Evolutionary conservation across 2,888 invertebrate species (phyloP).

Genomic region (Harmothoe impar): DNA sequence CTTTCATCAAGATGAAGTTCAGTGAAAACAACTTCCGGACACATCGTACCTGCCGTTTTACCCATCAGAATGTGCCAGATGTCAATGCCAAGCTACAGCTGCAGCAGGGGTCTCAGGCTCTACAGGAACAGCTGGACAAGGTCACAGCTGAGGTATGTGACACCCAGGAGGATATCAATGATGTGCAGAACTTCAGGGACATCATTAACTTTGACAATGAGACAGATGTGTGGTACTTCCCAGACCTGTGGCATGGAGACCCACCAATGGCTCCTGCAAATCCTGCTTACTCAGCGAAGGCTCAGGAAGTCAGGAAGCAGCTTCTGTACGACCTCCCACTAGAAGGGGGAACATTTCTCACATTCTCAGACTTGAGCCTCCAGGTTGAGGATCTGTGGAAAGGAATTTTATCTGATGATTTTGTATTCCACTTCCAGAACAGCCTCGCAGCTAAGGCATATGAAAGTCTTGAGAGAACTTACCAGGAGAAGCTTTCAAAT

Average conservation of each 20-base stretch:
- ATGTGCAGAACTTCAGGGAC: constrained; percentile 40
- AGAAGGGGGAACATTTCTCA: not conserved
- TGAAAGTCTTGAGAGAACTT: not conserved
- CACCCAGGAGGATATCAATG: not conserved
- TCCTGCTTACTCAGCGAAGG: constrained; percentile 57
- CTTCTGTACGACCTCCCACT: constrained; percentile 4
- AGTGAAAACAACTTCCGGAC: no score
- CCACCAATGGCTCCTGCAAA: constrained; percentile 66
- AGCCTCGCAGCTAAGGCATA: constrained; percentile 63
- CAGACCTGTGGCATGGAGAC: constrained; percentile 65
- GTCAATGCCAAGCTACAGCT: constrained; percentile 57
- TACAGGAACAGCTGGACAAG: constrained; percentile 51
- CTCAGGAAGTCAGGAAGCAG: constrained; percentile 9
- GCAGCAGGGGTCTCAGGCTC: not conserved
- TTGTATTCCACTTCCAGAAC: constrained; percentile 65
- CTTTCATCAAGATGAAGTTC: constrained; percentile 55
- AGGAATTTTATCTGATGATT: constrained; percentile 61
- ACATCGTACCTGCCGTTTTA: constrained; percentile 47
- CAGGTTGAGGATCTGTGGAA: constrained; percentile 60
- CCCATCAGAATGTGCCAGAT: constrained; percentile 64
- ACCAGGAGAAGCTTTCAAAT: not conserved
- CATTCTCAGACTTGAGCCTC: not conserved
- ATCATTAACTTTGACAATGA: constrained; percentile 61
- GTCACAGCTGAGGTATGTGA: constrained; percentile 51
- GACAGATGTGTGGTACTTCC: constrained; percentile 54